Base-by-base conservation (phyloP, 2,113 vertebrate species). In the Takifugu bimaculatus region DNA sequence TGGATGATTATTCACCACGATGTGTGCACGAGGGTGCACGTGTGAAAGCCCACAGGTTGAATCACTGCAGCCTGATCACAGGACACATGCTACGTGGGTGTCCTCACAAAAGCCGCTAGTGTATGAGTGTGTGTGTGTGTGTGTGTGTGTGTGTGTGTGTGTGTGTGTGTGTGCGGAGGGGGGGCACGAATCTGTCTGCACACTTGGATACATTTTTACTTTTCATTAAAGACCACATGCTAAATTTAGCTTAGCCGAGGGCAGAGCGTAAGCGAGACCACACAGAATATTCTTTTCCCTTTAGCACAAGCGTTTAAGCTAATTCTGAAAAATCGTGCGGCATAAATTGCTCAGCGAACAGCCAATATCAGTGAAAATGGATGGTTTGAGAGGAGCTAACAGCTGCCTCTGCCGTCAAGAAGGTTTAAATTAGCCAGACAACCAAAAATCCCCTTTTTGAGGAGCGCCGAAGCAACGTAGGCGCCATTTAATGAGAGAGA, bases 51-150 rank as follows among this genome's bases (percentile, higher is more conserved):
- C 77, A 81, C 81, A 79, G 79, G 70, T 84, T 85, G 76, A 87
- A 83, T 87, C 85, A 85, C 26, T 65, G 69, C 79, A 75, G 59
- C 65, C 54, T 71, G 59, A 72, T 87, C 74, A 43, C 83, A 83
- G 66, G 76, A 74, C 82, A 85, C 82, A 87, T 85, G 79, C 74
- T 82, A 78, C 69, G 83, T 83, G 85, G 86, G 86, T 66, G 86
- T 88, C 78, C 68, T 83, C 82, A 54, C 54, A 39, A 39, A 39
- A 39, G 35, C 77, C 57, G 6, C 60, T 54, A 74, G 68, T 50
- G 49, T 44, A 32, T 54, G 26, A 54, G 59, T 67, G 74, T 29
- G 65, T 73, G 69, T 7, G 50, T 70, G 20, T 39, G 47, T 54
- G 26, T 47, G 0, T 68, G 26, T 54, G 42, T 48, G 47, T 49